Percentiles rank a stretch among this genome's conserved stretches.
Conservation (phyloP, 2,113 vertebrate species). For the Egretta garzetta region DNA sequence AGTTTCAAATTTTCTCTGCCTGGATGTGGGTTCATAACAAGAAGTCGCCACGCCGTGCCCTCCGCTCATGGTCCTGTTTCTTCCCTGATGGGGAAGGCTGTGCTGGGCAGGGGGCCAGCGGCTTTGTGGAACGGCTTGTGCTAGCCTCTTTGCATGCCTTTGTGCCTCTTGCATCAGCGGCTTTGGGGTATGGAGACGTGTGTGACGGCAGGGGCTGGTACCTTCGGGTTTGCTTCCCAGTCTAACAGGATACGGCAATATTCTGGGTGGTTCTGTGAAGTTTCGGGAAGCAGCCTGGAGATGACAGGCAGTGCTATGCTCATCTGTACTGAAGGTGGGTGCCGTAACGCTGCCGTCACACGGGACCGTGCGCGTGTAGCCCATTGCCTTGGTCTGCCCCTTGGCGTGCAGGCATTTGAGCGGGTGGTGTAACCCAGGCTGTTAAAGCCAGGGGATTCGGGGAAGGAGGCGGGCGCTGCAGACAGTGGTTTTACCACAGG, state of each 20-base stretch:
- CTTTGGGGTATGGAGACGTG: accelerated
- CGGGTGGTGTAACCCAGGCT: not conserved
- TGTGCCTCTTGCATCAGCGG: accelerated
- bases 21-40: accelerated
- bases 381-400: accelerated
- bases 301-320: accelerated
- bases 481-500: not conserved
- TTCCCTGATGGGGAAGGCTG: accelerated
- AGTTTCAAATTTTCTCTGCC: accelerated
- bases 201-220: accelerated
- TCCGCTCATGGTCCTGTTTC: accelerated
- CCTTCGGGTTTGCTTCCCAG: not conserved
- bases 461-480: not conserved
- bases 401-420: not conserved
- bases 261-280: accelerated
- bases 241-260: accelerated
- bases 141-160: accelerated
- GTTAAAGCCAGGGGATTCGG: not conserved
- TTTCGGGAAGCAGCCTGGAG: not conserved
- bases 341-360: accelerated
- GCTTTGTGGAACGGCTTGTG: accelerated
- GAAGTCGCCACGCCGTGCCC: accelerated
- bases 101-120: not conserved
- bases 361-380: accelerated
- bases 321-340: not conserved